Base-by-base conservation (phyloP, 2,888 invertebrate genomes). In the Mimas tiliae region DNA sequence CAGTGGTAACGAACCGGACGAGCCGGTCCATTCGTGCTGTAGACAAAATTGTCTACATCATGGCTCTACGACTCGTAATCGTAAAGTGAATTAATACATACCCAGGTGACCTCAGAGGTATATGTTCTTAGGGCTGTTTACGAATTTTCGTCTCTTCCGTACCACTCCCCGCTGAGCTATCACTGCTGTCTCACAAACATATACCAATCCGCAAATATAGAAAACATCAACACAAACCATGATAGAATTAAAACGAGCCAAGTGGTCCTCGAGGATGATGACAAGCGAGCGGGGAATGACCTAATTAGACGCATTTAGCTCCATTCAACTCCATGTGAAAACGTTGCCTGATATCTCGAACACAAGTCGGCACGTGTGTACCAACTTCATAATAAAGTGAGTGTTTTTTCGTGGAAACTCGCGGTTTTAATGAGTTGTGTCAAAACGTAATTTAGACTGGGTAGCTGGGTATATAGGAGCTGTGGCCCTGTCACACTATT, bases 281-380 rank as follows among this genome's bases (percentile, higher is more conserved):
- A 63, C 66, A 66, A 21, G 65, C n/a, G 45, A 48, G 65, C 67
- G 65, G 70, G 64, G 69, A 69, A 66, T 55, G 69, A 65, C 67
- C 69, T 67, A 69, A 69, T 71, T 71, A 69, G 68, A 67, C 68
- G 62, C 51, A 65, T 68, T 69, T 69, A 68, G 66, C 65, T 42
- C 55, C 65, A 65, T 65, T 65, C 65, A 62, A 4, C 27, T 27
- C 51, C 58, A 58, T 65, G 65, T 65, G 47, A 55, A 55, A 65
- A 51, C 63, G 19, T 33, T 48, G 33, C 63, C 16, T 33, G 51
- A 63, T 19, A 51, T 51, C 19, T 51, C 63, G 34, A 38, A 34
- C 19, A 51, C 12, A 63, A 64, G 42, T 52, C 27, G 52, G 9
- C 52, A 3, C 21, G 27, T 52, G 21, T 38, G 42, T 42, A 58